Base-by-base conservation (phyloP, 1,140 invertebrate species). In the Bombus breviceps region DNA sequence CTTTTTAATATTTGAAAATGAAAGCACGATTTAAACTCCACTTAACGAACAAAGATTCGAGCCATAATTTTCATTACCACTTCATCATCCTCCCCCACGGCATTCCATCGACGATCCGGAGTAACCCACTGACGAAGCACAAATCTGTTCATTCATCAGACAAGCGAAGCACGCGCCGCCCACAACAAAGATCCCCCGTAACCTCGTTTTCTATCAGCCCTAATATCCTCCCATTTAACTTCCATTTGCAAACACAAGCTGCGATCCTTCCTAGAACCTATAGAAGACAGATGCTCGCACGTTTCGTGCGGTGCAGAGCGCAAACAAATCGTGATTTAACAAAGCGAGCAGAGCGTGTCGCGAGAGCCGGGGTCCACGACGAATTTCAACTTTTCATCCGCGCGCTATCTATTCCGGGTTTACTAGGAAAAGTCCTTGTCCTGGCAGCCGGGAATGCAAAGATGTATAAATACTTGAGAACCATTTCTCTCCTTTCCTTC, bases 341-440 rank as follows among this genome's bases (percentile, higher is more conserved):
- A 86, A 86, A 79, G 39, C 74, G 66, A 57, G 57, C 34, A 3
- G 32, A 53, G 47, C 22, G 18, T 53, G 47, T 53, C 47, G 47
- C 47, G 47, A 3, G 41, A 81, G 3, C 47, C n/a, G 5, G 15
- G 43, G 53, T 59, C 64, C 28, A 39, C n/a, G 25, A 69, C 34
- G 78, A 28, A 28, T 68, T 76, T 69, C 62, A 86, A 66, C 66
- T 25, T 77, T 62, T 88, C 78, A 73, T 86, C 76, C 39, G 72
- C 37, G 15, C 34, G 64, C 74, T 75, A 88, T 91, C 92, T 93
- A 93, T 93, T 93, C 92, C 91, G 89, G 91, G 92, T 93, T 79
- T 93, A 93, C 92, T 90, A 92, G 91, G 92, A 93, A 93, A 93
- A 89, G 89, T 85, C 77, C 86, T 83, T 88, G 88, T 89, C 90